These are phyloP conservation scores for Drosophila ambigua DNA, from an alignment of 1,140 invertebrate genomes.

Conservation along the genomic window DNA sequence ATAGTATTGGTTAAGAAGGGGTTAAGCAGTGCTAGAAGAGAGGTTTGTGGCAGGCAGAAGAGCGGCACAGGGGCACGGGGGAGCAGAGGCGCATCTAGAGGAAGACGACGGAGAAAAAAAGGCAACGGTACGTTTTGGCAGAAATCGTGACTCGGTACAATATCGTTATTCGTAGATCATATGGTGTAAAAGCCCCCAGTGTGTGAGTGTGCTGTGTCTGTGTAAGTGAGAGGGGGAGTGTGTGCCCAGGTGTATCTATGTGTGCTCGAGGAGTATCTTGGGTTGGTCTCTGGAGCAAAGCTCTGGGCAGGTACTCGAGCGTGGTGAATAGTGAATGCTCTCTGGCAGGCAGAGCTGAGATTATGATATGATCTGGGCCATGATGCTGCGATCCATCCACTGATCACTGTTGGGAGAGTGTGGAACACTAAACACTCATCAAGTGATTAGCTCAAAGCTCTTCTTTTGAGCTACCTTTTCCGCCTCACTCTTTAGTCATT, in stretches of 20 bases:
- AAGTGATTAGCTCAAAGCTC: not conserved
- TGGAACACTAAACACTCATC: not conserved
- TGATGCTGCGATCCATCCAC: not conserved
- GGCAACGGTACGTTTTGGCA: slow-evolving; percentile 81
- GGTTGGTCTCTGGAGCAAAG: slow-evolving; percentile 33
- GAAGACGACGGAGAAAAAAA: slow-evolving; percentile 28
- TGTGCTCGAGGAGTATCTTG: slow-evolving; percentile 52
- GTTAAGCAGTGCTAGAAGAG: slow-evolving; percentile 7
- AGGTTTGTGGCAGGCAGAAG: not conserved
- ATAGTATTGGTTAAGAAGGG: slow-evolving; percentile 17
- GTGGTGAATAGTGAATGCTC: slow-evolving; percentile 43
- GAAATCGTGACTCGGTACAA: slow-evolving; percentile 82
- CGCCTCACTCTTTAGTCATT: not conserved
- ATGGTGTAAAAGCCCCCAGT: slow-evolving; percentile 74
- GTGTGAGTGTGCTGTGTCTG: slow-evolving; percentile 16
- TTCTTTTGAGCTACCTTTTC: too few species aligned
- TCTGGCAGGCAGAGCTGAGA: not conserved
- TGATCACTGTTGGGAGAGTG: not conserved
- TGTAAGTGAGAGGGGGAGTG: slow-evolving; percentile 39
- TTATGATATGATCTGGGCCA: not conserved
- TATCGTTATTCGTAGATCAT: slow-evolving; percentile 83
- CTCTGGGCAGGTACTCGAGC: not conserved
- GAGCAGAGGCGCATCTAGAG: too few species aligned
- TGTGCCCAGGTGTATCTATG: slow-evolving; percentile 35
- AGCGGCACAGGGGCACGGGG: too few species aligned